phyloP scores from a whole-genome alignment of 2,888 invertebrate genomes.

The Cryptophagus acutangulus region DNA sequence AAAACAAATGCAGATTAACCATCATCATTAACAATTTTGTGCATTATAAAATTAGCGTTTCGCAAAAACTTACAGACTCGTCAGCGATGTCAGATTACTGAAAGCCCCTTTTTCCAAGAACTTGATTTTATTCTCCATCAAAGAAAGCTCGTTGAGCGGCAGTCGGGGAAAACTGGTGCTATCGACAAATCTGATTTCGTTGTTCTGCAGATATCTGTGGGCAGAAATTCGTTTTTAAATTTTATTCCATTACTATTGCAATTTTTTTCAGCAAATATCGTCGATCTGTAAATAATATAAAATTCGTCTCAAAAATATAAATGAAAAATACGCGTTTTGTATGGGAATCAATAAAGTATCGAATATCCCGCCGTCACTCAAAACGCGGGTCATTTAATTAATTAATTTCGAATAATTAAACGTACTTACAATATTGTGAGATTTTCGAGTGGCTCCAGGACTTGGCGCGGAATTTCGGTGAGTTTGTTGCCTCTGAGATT shows the following conservation, averaged over 20 bases:
- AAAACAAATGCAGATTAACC: no score
- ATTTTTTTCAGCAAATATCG: no score
- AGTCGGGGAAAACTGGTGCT: slow-evolving; percentile 44
- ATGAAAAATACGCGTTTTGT: no score
- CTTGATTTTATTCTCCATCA: slow-evolving; percentile 49
- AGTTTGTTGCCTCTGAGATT: slow-evolving; percentile 51
- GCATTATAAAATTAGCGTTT: no score
- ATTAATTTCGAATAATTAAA: no score
- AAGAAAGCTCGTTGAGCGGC: slow-evolving; percentile 47
- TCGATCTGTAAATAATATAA: no score
- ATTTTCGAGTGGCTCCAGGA: slow-evolving; percentile 44
- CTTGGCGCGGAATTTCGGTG: slow-evolving; percentile 38
- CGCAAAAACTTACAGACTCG: slow-evolving; percentile 49
- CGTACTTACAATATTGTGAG: slow-evolving; percentile 50
- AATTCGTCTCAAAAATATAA: no score
- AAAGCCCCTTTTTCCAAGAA: slow-evolving; percentile 43
- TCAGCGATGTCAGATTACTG: slow-evolving; percentile 42
- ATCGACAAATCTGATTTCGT: slow-evolving; percentile 41
- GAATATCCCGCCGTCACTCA: no score
- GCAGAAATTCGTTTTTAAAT: neutral
- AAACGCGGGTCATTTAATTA: no score
- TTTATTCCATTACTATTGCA: slow-evolving; percentile 1
- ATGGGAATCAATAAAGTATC: no score
- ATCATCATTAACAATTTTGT: no score
- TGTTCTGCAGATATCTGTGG: slow-evolving; percentile 46